Percentiles rank a stretch among this genome's conserved stretches.
These are phyloP conservation scores for Emydoidea blandingii DNA, from an alignment of 2,797 vertebrate species.

Conservation along the genomic window DNA sequence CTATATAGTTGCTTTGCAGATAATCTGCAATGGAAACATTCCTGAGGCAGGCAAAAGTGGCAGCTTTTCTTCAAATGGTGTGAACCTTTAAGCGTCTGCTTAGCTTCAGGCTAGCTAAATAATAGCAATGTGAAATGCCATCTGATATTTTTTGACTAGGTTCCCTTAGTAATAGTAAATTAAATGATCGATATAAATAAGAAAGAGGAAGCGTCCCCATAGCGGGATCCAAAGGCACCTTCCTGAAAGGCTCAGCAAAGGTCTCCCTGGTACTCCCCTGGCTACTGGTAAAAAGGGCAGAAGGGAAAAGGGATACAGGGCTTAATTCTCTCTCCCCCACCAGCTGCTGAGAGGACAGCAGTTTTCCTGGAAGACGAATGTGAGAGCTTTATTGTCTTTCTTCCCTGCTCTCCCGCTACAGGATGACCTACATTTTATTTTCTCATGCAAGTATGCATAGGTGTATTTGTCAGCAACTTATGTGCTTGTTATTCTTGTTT, in stretches of 20 bases:
- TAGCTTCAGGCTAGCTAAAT: not conserved
- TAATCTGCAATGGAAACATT: not conserved
- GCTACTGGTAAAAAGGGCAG: not conserved
- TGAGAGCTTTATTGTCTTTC: not conserved
- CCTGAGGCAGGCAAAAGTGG: not conserved
- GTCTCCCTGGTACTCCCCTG: not conserved
- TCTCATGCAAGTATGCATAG: not conserved
- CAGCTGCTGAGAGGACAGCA: not conserved
- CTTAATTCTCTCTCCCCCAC: not conserved
- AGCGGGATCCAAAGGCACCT: fast-evolving
- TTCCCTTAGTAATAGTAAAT: not conserved
- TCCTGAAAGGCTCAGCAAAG: not conserved
- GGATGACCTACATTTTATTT: not conserved
- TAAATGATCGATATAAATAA: not conserved
- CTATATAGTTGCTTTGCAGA: not conserved
- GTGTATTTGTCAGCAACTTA: not conserved
- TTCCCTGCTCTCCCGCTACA: not conserved
- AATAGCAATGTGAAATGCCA: fast-evolving
- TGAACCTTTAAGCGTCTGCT: not conserved
- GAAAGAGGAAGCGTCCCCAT: not conserved
- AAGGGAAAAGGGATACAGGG: not conserved
- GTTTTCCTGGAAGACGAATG: not conserved
- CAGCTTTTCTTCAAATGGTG: not conserved
- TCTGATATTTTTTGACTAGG: not conserved
- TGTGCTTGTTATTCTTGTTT: not conserved